Conservation (phyloP, 2,113 vertebrate species). For the Daubentonia madagascariensis region DNA sequence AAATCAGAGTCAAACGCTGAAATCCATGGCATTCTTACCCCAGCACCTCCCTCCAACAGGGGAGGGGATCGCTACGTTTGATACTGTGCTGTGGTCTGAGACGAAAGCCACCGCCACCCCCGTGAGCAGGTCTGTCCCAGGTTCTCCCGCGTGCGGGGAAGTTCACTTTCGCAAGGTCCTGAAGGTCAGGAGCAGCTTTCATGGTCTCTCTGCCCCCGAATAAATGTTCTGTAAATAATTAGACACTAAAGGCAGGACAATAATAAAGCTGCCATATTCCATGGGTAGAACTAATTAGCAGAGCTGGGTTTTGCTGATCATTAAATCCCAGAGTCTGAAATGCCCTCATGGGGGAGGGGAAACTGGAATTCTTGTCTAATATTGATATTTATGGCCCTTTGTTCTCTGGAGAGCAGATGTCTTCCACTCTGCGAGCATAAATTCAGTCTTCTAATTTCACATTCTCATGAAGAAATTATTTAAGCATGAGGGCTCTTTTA, state of each 20-base stretch:
- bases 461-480: neutral
- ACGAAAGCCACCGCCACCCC: neutral
- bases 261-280: neutral
- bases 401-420: conserved; percentile 3
- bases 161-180: neutral
- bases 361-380: neutral
- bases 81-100: neutral
- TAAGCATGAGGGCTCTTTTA: neutral
- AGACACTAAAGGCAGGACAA: conserved; percentile 37
- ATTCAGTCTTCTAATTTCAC: neutral
- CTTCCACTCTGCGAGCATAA: neutral
- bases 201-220: neutral
- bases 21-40: rapidly evolving
- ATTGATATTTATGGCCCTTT: conserved; percentile 57
- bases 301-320: neutral
- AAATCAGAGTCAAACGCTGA: neutral
- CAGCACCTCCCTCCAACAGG: too few species aligned
- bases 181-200: conserved; percentile 32
- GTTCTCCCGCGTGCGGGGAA: neutral
- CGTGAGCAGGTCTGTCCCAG: neutral
- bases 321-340: conserved; percentile 29
- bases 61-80: neutral
- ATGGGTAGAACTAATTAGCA: conserved; percentile 22
- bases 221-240: conserved; percentile 68
- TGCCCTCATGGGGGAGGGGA: neutral